A percentile compares a stretch with the other conserved stretches of the same genome.
These are phyloP conservation scores for Alcedo atthis DNA, from an alignment of 2,797 vertebrate genomes.

Conservation along the genomic window DNA sequence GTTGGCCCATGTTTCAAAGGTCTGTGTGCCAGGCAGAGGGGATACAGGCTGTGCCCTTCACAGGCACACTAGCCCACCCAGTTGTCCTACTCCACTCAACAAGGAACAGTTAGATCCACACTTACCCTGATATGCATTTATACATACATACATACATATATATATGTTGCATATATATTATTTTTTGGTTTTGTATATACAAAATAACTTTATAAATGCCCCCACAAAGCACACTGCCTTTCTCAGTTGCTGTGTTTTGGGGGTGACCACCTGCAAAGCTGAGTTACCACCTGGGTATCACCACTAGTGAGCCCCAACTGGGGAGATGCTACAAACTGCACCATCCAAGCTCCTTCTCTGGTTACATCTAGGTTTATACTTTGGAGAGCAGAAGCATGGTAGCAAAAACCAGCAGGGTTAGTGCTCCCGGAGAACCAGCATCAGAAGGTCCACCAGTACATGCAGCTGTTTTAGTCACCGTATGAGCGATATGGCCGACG, in stretches of 20 bases:
- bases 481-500: background rate
- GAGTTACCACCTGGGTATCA: background rate
- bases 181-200: background rate
- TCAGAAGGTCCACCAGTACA: background rate
- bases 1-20: background rate
- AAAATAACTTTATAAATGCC: background rate
- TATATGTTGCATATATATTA: too few species aligned
- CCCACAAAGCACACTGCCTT: background rate
- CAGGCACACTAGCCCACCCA: background rate
- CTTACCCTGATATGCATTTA: background rate
- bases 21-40: background rate
- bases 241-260: background rate
- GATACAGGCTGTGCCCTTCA: background rate
- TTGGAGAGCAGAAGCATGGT: background rate
- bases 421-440: background rate
- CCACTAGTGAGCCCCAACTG: fast-evolving
- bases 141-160: too few species aligned
- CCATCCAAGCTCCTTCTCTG: background rate
- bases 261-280: background rate
- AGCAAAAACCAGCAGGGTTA: background rate
- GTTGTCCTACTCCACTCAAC: background rate
- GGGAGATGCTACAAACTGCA: background rate
- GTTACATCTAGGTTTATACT: background rate
- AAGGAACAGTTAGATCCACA: fast-evolving
- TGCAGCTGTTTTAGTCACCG: background rate